A percentile compares a stretch with the other conserved stretches of the same genome.
Evolutionary conservation across 2,113 vertebrate species (phyloP).

Genomic region (Hemicordylus capensis): DNA sequence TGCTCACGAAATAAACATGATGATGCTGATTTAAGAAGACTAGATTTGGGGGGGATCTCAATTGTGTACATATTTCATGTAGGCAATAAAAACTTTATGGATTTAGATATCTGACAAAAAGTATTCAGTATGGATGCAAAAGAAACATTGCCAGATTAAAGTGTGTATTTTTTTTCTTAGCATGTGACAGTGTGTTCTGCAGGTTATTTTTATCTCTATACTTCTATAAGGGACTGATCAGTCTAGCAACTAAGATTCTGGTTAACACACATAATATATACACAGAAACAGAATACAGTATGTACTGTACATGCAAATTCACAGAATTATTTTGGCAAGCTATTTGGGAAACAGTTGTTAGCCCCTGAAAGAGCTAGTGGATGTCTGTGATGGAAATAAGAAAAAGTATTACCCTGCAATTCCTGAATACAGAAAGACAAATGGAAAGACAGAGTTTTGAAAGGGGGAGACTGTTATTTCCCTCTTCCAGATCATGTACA

Average conservation of each 20-base stretch:
- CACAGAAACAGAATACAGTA: no score
- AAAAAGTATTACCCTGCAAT: background rate
- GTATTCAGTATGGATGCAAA: background rate
- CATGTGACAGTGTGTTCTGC: background rate
- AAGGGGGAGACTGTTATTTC: background rate
- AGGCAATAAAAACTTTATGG: background rate
- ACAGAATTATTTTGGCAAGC: background rate
- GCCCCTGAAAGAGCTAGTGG: background rate
- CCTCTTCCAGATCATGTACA: slow-evolving; percentile 29
- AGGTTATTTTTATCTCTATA: background rate
- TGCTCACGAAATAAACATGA: slow-evolving; percentile 14
- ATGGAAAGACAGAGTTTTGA: slow-evolving; percentile 17
- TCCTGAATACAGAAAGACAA: slow-evolving; percentile 15
- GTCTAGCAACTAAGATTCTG: background rate
- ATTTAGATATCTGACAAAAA: background rate
- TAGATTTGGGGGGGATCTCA: slow-evolving; percentile 20
- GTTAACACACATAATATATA: background rate
- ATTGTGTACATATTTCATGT: background rate
- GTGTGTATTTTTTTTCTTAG: background rate
- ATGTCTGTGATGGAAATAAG: background rate
- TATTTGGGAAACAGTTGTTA: background rate
- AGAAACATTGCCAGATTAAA: background rate
- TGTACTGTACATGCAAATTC: background rate
- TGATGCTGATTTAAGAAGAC: background rate
- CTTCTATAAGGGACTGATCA: background rate